These are phyloP conservation scores for Chouioia cunea DNA, from an alignment of 2,888 invertebrate species.

Conservation along the genomic window DNA sequence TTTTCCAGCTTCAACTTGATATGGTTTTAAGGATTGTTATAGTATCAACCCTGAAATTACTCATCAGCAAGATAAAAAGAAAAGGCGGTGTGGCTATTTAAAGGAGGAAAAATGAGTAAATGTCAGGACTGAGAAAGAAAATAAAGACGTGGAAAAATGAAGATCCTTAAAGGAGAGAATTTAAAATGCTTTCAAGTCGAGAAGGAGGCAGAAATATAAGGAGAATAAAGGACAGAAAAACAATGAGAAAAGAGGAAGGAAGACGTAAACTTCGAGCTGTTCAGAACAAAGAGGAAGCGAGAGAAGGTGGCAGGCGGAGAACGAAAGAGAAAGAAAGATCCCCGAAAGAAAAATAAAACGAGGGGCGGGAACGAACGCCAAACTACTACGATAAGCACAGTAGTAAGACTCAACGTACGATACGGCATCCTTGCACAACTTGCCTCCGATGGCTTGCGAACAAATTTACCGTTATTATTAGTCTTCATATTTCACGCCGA, in stretches of 20 bases:
- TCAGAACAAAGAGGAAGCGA: constrained; percentile 37
- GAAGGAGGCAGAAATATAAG: constrained; percentile 35
- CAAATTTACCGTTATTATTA: constrained; percentile 37
- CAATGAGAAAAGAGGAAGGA: constrained; percentile 42
- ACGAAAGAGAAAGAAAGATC: constrained; percentile 6
- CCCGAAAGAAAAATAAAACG: constrained; percentile 33
- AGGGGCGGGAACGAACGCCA: constrained; percentile 14
- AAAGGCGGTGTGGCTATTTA: constrained; percentile 2
- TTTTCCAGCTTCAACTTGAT: too few relatives aligned
- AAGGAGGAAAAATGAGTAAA: constrained; percentile 26
- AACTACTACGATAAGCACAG: constrained; percentile 45
- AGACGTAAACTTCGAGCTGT: constrained; percentile 41
- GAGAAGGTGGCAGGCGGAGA: constrained; percentile 7
- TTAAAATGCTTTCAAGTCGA: constrained; percentile 44
- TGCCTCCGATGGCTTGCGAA: constrained; percentile 20
- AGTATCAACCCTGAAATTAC: constrained; percentile 4
- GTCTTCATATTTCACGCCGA: neutral
- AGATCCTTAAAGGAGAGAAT: constrained; percentile 35
- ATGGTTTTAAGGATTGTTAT: too few relatives aligned
- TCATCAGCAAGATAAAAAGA: constrained; percentile 17
- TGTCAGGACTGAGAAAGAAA: constrained; percentile 22
- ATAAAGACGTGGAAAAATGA: constrained; percentile 31
- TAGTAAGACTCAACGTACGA: constrained; percentile 44
- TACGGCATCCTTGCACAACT: constrained; percentile 39
- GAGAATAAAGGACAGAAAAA: constrained; percentile 43